Conservation (phyloP, 2,797 vertebrate genomes). For the Brachyrhaphis roseni region DNA sequence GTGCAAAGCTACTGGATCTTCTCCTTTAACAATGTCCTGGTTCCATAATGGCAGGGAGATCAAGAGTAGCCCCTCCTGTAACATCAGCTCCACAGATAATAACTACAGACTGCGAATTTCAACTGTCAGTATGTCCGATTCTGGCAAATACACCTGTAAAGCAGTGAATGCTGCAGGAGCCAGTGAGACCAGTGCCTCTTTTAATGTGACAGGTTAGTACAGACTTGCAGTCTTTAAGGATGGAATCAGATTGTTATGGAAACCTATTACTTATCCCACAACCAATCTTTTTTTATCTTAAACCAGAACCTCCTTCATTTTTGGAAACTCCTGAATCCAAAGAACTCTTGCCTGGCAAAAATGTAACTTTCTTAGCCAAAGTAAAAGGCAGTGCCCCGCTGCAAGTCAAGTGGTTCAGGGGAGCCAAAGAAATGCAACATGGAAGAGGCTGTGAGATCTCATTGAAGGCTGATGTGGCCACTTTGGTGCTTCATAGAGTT, state of each 20-base stretch:
- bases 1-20: slow-evolving; percentile 90
- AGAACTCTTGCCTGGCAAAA: slow-evolving; percentile 84
- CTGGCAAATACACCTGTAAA: slow-evolving; percentile 88
- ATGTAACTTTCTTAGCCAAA: slow-evolving; percentile 85
- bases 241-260: neutral
- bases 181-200: slow-evolving; percentile 85
- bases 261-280: slow-evolving; percentile 12
- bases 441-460: slow-evolving; percentile 84
- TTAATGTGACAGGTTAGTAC: slow-evolving; percentile 91
- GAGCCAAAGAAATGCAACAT: slow-evolving; percentile 86
- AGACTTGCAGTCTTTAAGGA: too few relatives aligned
- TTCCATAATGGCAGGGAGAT: slow-evolving; percentile 90
- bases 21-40: slow-evolving; percentile 91
- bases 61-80: slow-evolving; percentile 83
- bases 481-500: slow-evolving; percentile 84
- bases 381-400: slow-evolving; percentile 89
- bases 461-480: slow-evolving; percentile 80
- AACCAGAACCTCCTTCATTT: slow-evolving; percentile 90
- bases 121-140: slow-evolving; percentile 83
- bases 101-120: slow-evolving; percentile 84
- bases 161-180: slow-evolving; percentile 88
- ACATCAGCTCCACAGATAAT: slow-evolving; percentile 88
- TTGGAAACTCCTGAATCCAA: slow-evolving; percentile 83
- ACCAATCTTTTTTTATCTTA: slow-evolving; percentile 32
- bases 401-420: slow-evolving; percentile 91